Conservation (phyloP, 2,797 vertebrate genomes). For the Hipposideros larvatus region DNA sequence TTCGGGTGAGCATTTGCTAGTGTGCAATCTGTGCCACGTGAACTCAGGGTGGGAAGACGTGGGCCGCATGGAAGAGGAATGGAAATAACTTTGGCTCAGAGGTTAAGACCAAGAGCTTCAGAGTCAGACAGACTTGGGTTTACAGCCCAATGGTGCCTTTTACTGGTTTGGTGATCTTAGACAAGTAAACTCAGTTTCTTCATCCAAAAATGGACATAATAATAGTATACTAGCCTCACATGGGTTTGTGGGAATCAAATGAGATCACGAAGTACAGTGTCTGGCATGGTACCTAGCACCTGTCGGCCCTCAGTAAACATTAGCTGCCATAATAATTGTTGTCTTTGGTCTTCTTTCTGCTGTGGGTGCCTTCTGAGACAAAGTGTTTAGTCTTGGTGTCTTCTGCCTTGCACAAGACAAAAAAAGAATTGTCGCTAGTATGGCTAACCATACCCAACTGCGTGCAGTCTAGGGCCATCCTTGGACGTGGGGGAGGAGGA, state of each 20-base stretch:
- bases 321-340: not conserved
- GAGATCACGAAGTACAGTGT: not conserved
- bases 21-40: accelerated
- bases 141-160: not conserved
- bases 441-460: not conserved
- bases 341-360: not conserved
- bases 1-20: not conserved
- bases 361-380: not conserved
- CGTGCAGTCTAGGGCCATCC: accelerated
- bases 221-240: not conserved
- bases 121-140: not conserved
- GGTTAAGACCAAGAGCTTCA: not conserved
- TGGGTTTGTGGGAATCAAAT: too few relatives aligned
- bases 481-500: not conserved
- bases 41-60: not conserved
- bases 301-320: not conserved
- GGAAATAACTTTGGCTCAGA: not conserved
- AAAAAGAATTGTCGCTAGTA: not conserved
- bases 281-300: not conserved
- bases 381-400: not conserved
- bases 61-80: not conserved
- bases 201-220: not conserved
- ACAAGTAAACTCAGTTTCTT: not conserved
- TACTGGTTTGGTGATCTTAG: not conserved
- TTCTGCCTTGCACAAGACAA: not conserved